A percentile compares a stretch with the other conserved stretches of the same genome.
phyloP scores from a whole-genome alignment of 2,888 invertebrate genomes.

The Unio delphinus region DNA sequence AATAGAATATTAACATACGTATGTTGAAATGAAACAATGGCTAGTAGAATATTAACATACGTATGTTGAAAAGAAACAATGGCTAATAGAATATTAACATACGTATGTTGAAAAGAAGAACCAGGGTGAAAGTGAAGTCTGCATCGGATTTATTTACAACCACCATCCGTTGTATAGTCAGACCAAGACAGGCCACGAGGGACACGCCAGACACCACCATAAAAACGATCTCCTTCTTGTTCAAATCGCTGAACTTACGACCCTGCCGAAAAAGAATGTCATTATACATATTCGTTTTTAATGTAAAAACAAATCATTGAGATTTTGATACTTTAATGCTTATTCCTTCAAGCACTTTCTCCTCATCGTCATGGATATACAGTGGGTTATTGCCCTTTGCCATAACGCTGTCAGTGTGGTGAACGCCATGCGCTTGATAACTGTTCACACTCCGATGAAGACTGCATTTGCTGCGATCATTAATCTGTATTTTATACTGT shows the following conservation, averaged over 20 bases:
- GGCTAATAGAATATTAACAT: conserved; percentile 9
- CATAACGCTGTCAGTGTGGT: too few species aligned
- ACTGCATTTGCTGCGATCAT: too few species aligned
- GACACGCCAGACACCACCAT: conserved; percentile 40
- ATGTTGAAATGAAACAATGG: conserved; percentile 45
- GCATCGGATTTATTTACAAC: conserved; percentile 21
- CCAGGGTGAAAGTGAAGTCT: conserved; percentile 61
- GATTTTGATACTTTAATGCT: too few species aligned
- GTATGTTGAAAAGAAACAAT: conserved; percentile 47
- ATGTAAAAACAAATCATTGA: too few species aligned
- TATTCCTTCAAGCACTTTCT: too few species aligned
- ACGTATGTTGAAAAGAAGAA: conserved; percentile 58
- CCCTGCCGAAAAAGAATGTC: conserved; percentile 27
- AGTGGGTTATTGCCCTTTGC: too few species aligned
- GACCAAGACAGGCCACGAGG: conserved; percentile 36
- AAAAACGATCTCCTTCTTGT: conserved; percentile 51
- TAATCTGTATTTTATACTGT: too few species aligned
- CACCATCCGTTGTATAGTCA: conserved; percentile 51
- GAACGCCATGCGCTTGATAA: too few species aligned
- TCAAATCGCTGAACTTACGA: conserved; percentile 33
- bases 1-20: conserved; percentile 33
- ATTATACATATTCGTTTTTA: too few species aligned
- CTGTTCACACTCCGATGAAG: too few species aligned
- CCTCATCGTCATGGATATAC: too few species aligned
- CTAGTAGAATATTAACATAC: conserved; percentile 30